Base-by-base conservation (phyloP, 1,140 invertebrate genomes). In the Olivierus martensii region DNA sequence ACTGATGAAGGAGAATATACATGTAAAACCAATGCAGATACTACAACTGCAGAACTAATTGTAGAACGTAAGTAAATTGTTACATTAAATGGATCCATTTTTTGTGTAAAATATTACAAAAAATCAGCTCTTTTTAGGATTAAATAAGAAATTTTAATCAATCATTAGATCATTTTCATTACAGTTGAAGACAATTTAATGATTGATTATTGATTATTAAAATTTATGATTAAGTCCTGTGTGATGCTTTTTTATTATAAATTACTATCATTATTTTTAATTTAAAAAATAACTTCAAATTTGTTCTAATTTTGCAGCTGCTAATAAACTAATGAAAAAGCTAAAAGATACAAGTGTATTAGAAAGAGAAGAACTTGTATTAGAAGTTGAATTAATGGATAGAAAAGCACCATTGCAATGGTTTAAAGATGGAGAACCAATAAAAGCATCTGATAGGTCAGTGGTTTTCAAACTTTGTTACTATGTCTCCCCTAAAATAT, bases 241-340 rank as follows among this genome's bases (percentile, higher is more conserved):
- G n/a, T n/a, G n/a, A n/a, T n/a, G n/a, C n/a, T n/a, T n/a, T n/a
- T n/a, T n/a, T n/a, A 28, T 28, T 9, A 28, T 28, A 28, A 28
- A 4, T 41, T 41, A 15, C 12, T 41, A 41, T 15, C 5, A 41
- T 38, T 7, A 41, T 41, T 41, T 9, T 15, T 18, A 2, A 15
- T 41, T 41, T 15, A 12, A 15, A 18, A n/a, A 6, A 41, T 18
- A 38, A 38, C 36, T 41, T 18, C 12, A 3, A 41, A 41, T 35
- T 47, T n/a, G 9, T 28, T 28, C 9, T 28, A 28, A 28, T 28
- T 28, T 28, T 28, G 4, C 64, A 92, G 87, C 94, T 73, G 80
- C 83, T 60, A 94, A 96, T 71, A 81, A 87, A 58, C 95, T 97
- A 74, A 90, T 92, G 67, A 95, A 96, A 73, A 94, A 93, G 73